Percentiles rank a stretch among this genome's conserved stretches.
phyloP scores from a whole-genome alignment of 2,113 vertebrate genomes.

The human region DNA sequence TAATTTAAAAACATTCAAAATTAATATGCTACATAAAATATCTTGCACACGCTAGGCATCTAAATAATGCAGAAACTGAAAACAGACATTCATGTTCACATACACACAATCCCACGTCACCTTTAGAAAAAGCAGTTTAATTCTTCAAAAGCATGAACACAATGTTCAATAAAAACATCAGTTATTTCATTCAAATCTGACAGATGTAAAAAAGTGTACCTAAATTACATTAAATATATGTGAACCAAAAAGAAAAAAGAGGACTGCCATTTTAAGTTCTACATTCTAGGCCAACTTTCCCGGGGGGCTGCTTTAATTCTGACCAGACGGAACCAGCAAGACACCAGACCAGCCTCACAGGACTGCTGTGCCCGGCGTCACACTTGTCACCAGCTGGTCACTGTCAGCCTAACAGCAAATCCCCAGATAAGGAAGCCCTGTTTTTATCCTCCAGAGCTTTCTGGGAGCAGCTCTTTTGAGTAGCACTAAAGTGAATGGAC shows the following conservation, averaged over 20 bases:
- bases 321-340: not conserved
- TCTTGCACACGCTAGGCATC: not conserved
- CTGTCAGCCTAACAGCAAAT: not conserved
- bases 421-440: not conserved
- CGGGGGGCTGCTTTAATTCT: not conserved
- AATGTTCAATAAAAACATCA: not conserved
- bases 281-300: not conserved
- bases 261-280: not conserved
- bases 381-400: not conserved
- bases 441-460: not conserved
- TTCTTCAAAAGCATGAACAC: not conserved
- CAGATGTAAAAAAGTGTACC: not conserved
- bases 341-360: not conserved
- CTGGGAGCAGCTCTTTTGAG: not conserved
- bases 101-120: not conserved
- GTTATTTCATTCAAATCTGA: not conserved
- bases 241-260: not conserved
- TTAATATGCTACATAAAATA: not conserved
- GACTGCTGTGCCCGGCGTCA: not conserved
- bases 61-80: not conserved
- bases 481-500: not conserved
- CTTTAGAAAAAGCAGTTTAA: not conserved
- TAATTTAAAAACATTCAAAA: constrained; percentile 26
- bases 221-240: not conserved
- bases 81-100: not conserved